A percentile compares a stretch with the other conserved stretches of the same genome.
Evolutionary conservation across 2,113 vertebrate genomes (phyloP).

Genomic region (Oceanodroma tethys): DNA sequence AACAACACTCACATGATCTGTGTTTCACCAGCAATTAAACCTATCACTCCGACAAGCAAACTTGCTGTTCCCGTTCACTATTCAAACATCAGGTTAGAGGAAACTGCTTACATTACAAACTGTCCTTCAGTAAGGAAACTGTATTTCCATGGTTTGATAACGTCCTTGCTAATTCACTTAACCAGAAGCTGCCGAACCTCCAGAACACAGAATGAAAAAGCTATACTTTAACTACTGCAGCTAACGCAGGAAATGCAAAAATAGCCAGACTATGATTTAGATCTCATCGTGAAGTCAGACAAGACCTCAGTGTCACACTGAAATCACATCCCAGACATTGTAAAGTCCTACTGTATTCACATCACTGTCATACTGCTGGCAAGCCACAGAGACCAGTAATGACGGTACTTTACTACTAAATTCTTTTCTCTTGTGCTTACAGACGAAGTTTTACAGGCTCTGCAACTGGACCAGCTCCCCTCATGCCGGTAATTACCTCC

Average conservation of each 20-base stretch:
- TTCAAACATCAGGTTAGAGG: not conserved
- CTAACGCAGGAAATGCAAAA: constrained; percentile 28
- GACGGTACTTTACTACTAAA: not conserved
- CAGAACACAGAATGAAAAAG: not conserved
- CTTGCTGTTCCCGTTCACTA: not conserved
- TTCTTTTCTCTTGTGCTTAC: not conserved
- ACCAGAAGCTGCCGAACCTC: not conserved
- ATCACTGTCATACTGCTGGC: constrained; percentile 20
- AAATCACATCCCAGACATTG: constrained; percentile 46
- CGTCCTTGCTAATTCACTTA: not conserved
- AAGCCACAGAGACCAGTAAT: not conserved
- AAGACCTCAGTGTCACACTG: constrained; percentile 37
- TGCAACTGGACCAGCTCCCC: not conserved
- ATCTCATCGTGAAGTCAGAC: not conserved
- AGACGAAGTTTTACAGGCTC: not conserved
- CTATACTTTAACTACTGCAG: not conserved
- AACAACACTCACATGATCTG: not conserved
- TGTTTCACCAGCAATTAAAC: constrained; percentile 43
- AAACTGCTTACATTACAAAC: not conserved
- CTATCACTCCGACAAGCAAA: not conserved
- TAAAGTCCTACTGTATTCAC: constrained; percentile 23
- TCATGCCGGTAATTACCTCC: constrained; percentile 39
- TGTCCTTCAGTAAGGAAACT: not conserved
- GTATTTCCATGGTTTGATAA: not conserved
- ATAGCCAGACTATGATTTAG: constrained; percentile 31